Base-by-base conservation (phyloP, 2,113 vertebrate genomes). In the Delphinapterus leucas region DNA sequence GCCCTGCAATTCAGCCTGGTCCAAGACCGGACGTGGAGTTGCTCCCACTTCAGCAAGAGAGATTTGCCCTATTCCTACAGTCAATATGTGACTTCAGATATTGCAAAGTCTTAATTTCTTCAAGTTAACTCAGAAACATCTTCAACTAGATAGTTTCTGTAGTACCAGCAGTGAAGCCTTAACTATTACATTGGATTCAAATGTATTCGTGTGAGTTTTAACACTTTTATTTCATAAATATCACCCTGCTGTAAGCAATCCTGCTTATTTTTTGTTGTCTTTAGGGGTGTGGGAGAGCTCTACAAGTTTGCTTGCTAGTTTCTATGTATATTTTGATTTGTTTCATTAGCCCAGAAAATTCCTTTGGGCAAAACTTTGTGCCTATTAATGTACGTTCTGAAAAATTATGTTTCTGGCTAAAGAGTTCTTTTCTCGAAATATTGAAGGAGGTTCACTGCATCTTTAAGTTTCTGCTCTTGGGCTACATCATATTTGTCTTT, bases 101-200 rank as follows among this genome's bases (percentile, higher is more conserved):
- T 61, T 60, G 70, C 28, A 53, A 95, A 96, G 23, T 60, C 44
- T 61, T 92, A 92, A 44, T n/a, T 95, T 94, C 84, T 92, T 95
- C 31, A 67, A n/a, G 14, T 53, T 65, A 85, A 86, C 44, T 88
- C 47, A 21, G 79, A 96, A 80, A 94, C 8, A 65, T 41, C 25
- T 84, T 79, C 61, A 95, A 55, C 21, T 88, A 77, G 55, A 83
- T 68, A 41, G 53, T 94, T 60, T 90, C 53, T 47, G 5, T 81
- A 85, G 21, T 85, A 60, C 38, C 76, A 94, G 41, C 47, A 85
- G 2, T 58, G 93, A 90, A 88, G 61, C 41, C 49, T 84, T 97
- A 94, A 88, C 44, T 88, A 74, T 97, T 85, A 79, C 71, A 53
- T 76, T 93, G 85, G 91, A 95, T 47, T 96, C 89, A 97, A 53